phyloP scores from a whole-genome alignment of 1,140 invertebrate species.

The Hirudo medicinalis region DNA sequence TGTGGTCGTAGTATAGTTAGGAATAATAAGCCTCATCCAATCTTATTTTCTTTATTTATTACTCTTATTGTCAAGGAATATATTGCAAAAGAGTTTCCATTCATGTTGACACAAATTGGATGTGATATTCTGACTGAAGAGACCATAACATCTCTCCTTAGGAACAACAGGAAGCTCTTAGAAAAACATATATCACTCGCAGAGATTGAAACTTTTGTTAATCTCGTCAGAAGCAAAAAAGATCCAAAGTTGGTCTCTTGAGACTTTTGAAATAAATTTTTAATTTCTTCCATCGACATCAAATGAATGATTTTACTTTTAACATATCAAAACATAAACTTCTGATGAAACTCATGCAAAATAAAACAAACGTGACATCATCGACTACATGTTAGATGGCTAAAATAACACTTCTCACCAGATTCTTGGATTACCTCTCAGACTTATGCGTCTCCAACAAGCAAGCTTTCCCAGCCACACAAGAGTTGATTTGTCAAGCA shows the following conservation, averaged over 20 bases:
- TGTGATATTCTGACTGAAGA: constrained; percentile 97
- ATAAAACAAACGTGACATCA: too few relatives aligned
- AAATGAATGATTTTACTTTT: too few relatives aligned
- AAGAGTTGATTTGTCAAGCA: constrained; percentile 95
- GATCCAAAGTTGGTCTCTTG: constrained; percentile 29
- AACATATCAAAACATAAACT: too few relatives aligned
- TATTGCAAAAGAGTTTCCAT: constrained; percentile 95
- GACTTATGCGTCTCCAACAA: constrained; percentile 98
- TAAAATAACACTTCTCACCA: constrained; percentile 24
- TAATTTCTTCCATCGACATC: too few relatives aligned
- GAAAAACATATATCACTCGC: constrained; percentile 95
- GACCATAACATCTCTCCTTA: constrained; percentile 91
- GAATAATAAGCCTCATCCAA: neutral
- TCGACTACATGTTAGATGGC: too few relatives aligned
- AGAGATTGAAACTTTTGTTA: constrained; percentile 97
- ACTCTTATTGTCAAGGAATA: constrained; percentile 61
- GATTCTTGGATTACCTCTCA: constrained; percentile 91
- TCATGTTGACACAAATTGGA: constrained; percentile 99
- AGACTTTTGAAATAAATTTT: too few relatives aligned
- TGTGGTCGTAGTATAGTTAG: too few relatives aligned
- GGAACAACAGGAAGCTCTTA: constrained; percentile 91
- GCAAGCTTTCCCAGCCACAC: constrained; percentile 92
- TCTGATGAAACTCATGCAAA: too few relatives aligned
- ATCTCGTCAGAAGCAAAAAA: constrained; percentile 77
- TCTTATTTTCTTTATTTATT: neutral